phyloP scores from a whole-genome alignment of 1,140 invertebrate species.

The Zophobas atratus region DNA sequence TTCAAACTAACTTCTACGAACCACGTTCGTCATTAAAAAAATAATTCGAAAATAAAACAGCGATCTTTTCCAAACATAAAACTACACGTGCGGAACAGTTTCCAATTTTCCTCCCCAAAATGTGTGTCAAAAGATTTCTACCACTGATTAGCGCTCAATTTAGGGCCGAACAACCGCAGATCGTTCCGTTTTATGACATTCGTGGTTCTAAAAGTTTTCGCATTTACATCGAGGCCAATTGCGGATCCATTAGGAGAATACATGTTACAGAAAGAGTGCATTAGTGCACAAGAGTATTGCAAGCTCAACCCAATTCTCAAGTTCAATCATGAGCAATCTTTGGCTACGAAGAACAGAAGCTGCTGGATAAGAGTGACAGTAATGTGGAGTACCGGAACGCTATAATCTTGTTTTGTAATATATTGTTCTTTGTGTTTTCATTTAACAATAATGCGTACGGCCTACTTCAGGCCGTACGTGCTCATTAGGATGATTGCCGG shows the following conservation, averaged over 20 bases:
- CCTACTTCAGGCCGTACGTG: conserved; percentile 18
- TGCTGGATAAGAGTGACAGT: conserved; percentile 30
- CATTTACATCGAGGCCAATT: background rate
- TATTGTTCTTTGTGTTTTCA: background rate
- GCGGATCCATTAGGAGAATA: background rate
- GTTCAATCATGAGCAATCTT: background rate
- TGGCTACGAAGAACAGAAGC: background rate
- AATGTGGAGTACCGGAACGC: conserved; percentile 30
- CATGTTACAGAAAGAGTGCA: conserved; percentile 2
- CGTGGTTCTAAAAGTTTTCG: too few species aligned
- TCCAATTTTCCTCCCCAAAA: background rate
- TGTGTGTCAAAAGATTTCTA: background rate
- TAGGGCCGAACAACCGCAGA: too few species aligned
- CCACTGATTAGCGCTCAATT: too few species aligned
- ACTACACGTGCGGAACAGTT: background rate
- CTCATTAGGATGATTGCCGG: conserved; percentile 15
- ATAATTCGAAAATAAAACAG: too few species aligned
- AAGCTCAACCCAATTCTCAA: conserved; percentile 21
- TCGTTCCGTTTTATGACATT: too few species aligned
- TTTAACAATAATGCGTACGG: conserved; percentile 24
- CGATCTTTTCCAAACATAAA: background rate
- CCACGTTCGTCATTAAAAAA: too few species aligned
- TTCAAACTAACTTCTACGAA: too few species aligned
- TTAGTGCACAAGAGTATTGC: background rate
- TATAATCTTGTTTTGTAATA: conserved; percentile 17